Evolutionary conservation across 2,888 invertebrate species (phyloP).

Genomic region (Koerneria pararmatus): DNA sequence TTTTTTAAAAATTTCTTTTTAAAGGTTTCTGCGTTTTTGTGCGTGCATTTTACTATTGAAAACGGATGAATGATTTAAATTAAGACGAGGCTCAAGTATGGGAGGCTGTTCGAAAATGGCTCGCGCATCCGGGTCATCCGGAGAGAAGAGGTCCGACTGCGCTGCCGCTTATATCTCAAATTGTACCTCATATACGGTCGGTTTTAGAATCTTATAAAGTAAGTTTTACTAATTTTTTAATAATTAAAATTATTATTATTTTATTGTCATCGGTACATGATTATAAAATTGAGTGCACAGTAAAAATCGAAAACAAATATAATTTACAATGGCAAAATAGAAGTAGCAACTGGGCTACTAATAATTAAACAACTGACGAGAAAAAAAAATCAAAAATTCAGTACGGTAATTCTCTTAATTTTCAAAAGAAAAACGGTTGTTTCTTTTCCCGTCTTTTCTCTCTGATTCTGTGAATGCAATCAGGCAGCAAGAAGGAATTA

Average conservation of each 20-base stretch:
- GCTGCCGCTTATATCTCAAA: slow-evolving; percentile 40
- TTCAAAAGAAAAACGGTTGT: too few relatives aligned
- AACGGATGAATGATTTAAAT: slow-evolving; percentile 9
- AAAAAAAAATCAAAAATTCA: too few relatives aligned
- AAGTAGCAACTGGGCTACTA: not conserved
- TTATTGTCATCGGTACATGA: too few relatives aligned
- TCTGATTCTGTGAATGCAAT: too few relatives aligned
- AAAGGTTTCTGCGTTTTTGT: not conserved
- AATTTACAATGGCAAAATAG: too few relatives aligned
- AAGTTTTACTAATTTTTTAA: not conserved
- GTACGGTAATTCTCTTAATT: not conserved
- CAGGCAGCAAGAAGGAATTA: too few relatives aligned
- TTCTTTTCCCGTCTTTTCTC: too few relatives aligned
- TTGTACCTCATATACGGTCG: slow-evolving; percentile 47
- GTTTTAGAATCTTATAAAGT: slow-evolving; percentile 25
- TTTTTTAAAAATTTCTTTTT: slow-evolving; percentile 11
- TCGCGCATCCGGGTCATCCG: slow-evolving; percentile 56
- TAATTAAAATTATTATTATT: not conserved
- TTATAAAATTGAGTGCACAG: too few relatives aligned
- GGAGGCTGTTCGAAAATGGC: slow-evolving; percentile 61
- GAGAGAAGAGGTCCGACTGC: slow-evolving; percentile 53
- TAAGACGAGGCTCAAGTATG: slow-evolving; percentile 62
- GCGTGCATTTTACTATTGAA: slow-evolving; percentile 1
- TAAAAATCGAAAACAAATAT: too few relatives aligned
- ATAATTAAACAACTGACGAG: too few relatives aligned